phyloP scores from a whole-genome alignment of 2,113 vertebrate genomes.

The Setophaga coronata region DNA sequence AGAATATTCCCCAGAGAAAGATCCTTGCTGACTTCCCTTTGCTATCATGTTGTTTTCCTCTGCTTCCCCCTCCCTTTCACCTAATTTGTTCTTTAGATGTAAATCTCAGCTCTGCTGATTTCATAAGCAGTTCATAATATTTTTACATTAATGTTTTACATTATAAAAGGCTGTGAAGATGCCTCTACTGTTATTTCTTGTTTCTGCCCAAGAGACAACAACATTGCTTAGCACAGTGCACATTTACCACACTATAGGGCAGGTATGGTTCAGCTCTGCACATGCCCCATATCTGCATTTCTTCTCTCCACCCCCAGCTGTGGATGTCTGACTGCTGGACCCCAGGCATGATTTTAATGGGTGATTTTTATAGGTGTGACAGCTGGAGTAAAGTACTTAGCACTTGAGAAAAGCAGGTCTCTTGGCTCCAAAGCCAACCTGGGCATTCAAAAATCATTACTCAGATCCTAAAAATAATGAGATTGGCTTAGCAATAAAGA shows the following conservation, averaged over 20 bases:
- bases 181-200: not conserved
- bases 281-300: not conserved
- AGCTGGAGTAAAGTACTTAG: constrained; percentile 37
- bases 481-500: constrained; percentile 9
- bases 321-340: not conserved
- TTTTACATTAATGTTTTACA: not conserved
- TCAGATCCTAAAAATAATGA: constrained; percentile 35
- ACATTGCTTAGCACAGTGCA: not conserved
- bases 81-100: not conserved
- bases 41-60: not conserved
- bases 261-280: not conserved
- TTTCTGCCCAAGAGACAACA: not conserved
- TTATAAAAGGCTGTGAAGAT: not conserved
- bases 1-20: not conserved
- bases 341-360: not conserved
- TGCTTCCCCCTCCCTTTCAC: not conserved
- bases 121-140: not conserved
- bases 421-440: constrained; percentile 10
- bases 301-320: not conserved
- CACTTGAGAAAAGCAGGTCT: not conserved
- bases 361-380: constrained; percentile 41
- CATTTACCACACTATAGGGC: accelerated
- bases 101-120: not conserved
- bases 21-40: not conserved
- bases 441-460: constrained; percentile 25